Evolutionary conservation across 1,140 invertebrate genomes (phyloP).

Genomic region (Liolophura sinensis): DNA sequence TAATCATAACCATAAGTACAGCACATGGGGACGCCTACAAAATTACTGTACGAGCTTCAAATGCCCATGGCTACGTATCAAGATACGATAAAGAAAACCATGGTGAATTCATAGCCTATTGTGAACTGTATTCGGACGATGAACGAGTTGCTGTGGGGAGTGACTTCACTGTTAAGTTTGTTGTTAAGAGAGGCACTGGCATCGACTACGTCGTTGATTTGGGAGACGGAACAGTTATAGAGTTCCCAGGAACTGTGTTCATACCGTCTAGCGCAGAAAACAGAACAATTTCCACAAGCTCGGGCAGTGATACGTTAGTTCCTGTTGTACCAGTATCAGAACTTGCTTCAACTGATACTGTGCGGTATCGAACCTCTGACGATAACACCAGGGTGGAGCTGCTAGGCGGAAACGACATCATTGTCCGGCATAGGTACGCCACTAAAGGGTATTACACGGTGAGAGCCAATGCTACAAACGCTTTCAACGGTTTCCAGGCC

Average conservation of each 20-base stretch:
- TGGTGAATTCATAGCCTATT: background rate
- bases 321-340: no score
- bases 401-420: slow-evolving; percentile 10
- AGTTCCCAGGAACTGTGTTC: background rate
- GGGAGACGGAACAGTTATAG: slow-evolving; percentile 15
- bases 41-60: no score
- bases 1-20: no score
- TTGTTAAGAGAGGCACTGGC: no score
- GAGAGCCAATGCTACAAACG: slow-evolving; percentile 36
- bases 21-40: no score
- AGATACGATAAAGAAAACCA: no score
- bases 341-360: no score
- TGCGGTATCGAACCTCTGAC: background rate
- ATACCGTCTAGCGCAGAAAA: background rate
- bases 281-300: background rate
- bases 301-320: no score
- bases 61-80: no score
- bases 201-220: slow-evolving; percentile 22
- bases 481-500: slow-evolving; percentile 31
- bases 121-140: background rate
- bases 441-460: slow-evolving; percentile 31
- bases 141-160: background rate
- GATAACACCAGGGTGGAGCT: background rate
- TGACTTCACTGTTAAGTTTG: no score
- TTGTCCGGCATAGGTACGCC: slow-evolving; percentile 35